Conservation (phyloP, 2,797 vertebrate species). For the Parauchenoglanis ngamensis region DNA sequence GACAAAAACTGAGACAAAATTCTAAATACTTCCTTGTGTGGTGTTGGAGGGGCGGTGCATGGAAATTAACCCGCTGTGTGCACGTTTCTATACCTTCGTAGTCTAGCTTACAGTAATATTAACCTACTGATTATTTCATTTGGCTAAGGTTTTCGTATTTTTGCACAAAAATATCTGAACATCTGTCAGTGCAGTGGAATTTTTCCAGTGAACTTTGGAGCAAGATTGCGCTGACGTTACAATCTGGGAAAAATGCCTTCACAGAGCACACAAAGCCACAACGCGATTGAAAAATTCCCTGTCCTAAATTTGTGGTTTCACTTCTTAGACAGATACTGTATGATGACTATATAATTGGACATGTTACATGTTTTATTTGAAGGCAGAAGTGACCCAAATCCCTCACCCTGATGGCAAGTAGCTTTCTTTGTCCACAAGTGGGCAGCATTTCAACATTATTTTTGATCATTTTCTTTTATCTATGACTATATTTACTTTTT, state of each 20-base stretch:
- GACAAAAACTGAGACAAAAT: neutral
- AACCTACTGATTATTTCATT: no score
- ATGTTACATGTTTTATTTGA: neutral
- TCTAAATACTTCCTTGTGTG: neutral
- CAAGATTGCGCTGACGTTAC: neutral
- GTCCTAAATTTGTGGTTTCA: neutral
- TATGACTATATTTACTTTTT: no score
- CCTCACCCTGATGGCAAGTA: neutral
- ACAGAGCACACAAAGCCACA: neutral
- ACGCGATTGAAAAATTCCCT: neutral
- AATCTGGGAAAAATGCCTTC: neutral
- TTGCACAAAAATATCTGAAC: neutral
- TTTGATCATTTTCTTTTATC: neutral
- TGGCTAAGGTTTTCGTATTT: neutral
- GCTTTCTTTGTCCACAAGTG: slow-evolving; percentile 22
- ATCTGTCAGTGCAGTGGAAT: neutral
- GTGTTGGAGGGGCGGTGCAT: neutral
- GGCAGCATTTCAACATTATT: slow-evolving; percentile 18
- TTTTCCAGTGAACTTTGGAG: neutral
- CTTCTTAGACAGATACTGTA: no score
- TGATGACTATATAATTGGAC: neutral
- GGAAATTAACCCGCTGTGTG: no score
- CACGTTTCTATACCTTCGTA: no score
- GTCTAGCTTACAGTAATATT: no score
- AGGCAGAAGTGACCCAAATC: neutral